phyloP scores from a whole-genome alignment of 2,797 vertebrate species.

The Argya squamiceps region DNA sequence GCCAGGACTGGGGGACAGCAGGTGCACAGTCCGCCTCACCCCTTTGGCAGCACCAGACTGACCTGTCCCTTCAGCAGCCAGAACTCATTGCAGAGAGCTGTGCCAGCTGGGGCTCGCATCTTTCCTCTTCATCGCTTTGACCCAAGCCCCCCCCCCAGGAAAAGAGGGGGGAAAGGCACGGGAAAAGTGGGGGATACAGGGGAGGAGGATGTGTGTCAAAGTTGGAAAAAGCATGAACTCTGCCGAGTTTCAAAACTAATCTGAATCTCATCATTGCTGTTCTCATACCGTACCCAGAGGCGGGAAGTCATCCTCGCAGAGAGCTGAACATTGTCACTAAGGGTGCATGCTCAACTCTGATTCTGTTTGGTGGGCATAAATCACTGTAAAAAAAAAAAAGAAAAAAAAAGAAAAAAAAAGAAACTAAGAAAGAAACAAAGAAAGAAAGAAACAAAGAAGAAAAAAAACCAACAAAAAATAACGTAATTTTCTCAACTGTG shows the following conservation, averaged over 20 bases:
- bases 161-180: not conserved
- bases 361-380: conserved; percentile 63
- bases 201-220: not conserved
- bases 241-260: conserved; percentile 37
- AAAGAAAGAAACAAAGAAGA: not conserved
- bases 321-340: not conserved
- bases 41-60: conserved; percentile 44
- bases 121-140: conserved; percentile 35
- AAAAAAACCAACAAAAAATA: not conserved
- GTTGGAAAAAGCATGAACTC: conserved; percentile 6
- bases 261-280: conserved; percentile 37
- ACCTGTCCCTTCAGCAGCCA: conserved; percentile 25
- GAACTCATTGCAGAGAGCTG: not conserved
- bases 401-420: not conserved
- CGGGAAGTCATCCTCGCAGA: not conserved
- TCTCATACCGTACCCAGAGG: not conserved
- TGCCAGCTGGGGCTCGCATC: not conserved
- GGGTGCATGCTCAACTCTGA: not conserved
- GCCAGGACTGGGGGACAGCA: not conserved
- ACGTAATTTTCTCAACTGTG: conserved; percentile 59
- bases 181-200: not conserved
- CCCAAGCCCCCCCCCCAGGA: not conserved
- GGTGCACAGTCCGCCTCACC: not conserved
- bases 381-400: conserved; percentile 47
- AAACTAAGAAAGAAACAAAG: not conserved